Base-by-base conservation (phyloP, 2,113 vertebrate species). In the Corythaixoides concolor region DNA sequence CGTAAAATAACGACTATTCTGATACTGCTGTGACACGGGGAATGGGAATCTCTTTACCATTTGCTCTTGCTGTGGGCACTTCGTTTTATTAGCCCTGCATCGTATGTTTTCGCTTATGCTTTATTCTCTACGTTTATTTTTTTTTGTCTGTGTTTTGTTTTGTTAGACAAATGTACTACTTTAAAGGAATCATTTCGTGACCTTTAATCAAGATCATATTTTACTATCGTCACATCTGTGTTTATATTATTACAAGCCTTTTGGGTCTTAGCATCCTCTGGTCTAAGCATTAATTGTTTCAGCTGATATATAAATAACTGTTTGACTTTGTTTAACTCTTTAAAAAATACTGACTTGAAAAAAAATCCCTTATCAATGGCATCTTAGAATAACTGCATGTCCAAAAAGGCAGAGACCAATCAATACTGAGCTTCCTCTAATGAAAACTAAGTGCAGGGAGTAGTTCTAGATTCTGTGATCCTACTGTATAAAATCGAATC, bases 101-200 rank as follows among this genome's bases (percentile, higher is more conserved):
- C 10, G 0, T 75, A 52, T 91, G 89, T 41, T 93, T 92, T 87
- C 2, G 45, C 90, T 87, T 90, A 77, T 60, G 68, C 52, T 82
- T 97, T 93, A 75, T 81, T 94, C 81, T 79, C 64, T 74, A 33
- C 45, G 68, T 82, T 79, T 85, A 43, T 90, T 94, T 75, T 52
- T 52, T 27, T 26, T 35, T 49, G 12, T 70, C 27, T 88, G 23
- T 93, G 45, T 88, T 95, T 79, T 91, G 81, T 84, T 97, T 85
- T n/a, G 41, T 93, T 82, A 88, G 72, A 87, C 24, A 91, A 94
- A 88, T 62, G 55, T 10, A 39, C 92, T 91, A 52, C 91, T 95
- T 96, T 85, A 93, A 91, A 93, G 75, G 79, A 95, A 90, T 35
- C 91, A 82, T 92, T 96, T 95, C 58, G 66, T 75, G 88, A 86